These are phyloP conservation scores for Callitettix versicolor DNA, from an alignment of 1,140 invertebrate species.

Conservation along the genomic window DNA sequence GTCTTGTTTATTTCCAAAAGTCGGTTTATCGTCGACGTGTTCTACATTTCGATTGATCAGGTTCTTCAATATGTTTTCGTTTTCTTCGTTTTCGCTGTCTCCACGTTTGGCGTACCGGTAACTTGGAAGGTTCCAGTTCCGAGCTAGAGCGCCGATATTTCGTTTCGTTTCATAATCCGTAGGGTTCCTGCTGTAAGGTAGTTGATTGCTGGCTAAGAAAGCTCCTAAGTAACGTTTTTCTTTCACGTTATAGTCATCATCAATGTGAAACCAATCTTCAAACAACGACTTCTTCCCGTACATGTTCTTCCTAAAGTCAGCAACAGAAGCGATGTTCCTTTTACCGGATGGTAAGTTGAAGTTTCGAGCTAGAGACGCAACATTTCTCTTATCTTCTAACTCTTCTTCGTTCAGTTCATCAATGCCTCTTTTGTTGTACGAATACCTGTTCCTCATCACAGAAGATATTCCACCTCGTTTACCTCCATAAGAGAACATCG, in stretches of 20 bases:
- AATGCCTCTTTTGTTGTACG: constrained; percentile 11
- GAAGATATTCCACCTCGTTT: constrained; percentile 22
- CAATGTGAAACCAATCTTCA: constrained; percentile 9
- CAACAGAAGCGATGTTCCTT: constrained; percentile 22
- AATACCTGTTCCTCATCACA: constrained; percentile 20
- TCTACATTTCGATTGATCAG: constrained; percentile 12
- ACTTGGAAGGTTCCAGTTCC: background rate
- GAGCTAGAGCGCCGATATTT: constrained; percentile 16
- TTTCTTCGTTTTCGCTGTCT: background rate
- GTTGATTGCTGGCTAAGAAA: constrained; percentile 7
- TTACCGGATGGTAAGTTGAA: constrained; percentile 18
- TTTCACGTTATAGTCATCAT: constrained; percentile 22
- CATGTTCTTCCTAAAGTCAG: constrained; percentile 8
- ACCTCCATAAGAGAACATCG: constrained; percentile 7
- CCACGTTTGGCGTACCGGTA: background rate
- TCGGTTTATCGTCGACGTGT: background rate
- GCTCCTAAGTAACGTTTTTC: constrained; percentile 24
- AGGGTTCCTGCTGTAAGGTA: no score
- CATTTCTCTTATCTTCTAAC: constrained; percentile 20
- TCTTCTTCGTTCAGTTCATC: constrained; percentile 11
- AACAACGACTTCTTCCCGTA: constrained; percentile 6
- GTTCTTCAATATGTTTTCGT: constrained; percentile 6
- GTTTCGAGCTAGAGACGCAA: constrained; percentile 19
- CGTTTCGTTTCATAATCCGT: background rate
- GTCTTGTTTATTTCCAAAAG: background rate